Evolutionary conservation across 2,113 vertebrate species (phyloP).

Genomic region (Labeo catla): DNA sequence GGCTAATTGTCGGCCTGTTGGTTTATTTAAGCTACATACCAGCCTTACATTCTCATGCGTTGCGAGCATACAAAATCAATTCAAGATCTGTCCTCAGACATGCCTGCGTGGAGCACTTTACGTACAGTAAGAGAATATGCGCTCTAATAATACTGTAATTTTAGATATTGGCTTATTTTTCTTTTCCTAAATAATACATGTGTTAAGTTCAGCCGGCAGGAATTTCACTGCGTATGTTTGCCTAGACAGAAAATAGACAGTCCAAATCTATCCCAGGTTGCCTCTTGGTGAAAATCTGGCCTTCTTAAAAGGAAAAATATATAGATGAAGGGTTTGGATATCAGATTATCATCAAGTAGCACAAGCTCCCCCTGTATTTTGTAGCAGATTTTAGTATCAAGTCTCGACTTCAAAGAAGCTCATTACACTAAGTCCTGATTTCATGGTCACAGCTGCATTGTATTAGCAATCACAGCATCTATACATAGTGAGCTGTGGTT

Average conservation of each 20-base stretch:
- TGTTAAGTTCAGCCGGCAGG: conserved; percentile 64
- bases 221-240: conserved; percentile 60
- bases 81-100: conserved; percentile 57
- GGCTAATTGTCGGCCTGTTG: conserved; percentile 48
- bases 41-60: conserved; percentile 56
- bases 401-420: conserved; percentile 79
- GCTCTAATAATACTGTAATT: conserved; percentile 74
- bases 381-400: conserved; percentile 81
- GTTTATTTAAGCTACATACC: conserved; percentile 55
- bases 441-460: conserved; percentile 80
- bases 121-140: conserved; percentile 56
- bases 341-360: conserved; percentile 81
- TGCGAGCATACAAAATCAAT: conserved; percentile 59
- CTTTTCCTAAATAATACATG: conserved; percentile 66
- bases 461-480: conserved; percentile 79
- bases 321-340: conserved; percentile 71
- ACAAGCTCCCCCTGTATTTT: conserved; percentile 75
- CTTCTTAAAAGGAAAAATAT: conserved; percentile 69
- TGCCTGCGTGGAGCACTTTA: conserved; percentile 57
- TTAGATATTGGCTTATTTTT: conserved; percentile 71
- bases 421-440: conserved; percentile 82
- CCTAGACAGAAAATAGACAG: conserved; percentile 73
- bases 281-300: conserved; percentile 61
- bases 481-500: conserved; percentile 58
- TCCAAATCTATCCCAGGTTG: conserved; percentile 71